A percentile compares a stretch with the other conserved stretches of the same genome.
Conservation (phyloP, 2,797 vertebrate species). For the Botia kubotai region DNA sequence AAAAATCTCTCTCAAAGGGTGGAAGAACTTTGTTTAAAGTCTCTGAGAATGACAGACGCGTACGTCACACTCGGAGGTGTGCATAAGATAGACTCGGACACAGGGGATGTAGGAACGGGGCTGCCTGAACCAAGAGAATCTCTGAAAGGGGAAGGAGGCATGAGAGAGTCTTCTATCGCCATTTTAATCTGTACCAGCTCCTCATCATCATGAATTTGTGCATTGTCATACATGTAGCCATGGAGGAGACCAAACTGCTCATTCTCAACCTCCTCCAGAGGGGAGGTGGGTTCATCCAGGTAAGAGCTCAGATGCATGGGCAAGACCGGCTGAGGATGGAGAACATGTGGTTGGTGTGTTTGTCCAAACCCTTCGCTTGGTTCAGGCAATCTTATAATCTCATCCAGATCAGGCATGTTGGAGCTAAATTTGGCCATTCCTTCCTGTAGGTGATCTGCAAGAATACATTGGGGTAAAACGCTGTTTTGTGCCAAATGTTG, state of each 20-base stretch:
- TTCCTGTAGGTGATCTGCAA: conserved; percentile 82
- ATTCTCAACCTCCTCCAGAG: conserved; percentile 76
- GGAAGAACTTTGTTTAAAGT: conserved; percentile 95
- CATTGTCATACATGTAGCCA: conserved; percentile 88
- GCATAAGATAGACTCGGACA: conserved; percentile 93
- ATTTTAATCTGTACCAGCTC: conserved; percentile 80
- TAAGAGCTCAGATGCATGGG: conserved; percentile 81
- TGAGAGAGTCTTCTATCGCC: conserved; percentile 86
- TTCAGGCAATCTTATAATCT: conserved; percentile 72
- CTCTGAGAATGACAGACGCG: conserved; percentile 89
- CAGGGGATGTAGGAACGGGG: conserved; percentile 86
- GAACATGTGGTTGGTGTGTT: conserved; percentile 75
- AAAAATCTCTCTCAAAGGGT: conserved; percentile 82
- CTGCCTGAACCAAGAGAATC: conserved; percentile 85
- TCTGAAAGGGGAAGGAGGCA: conserved; percentile 93
- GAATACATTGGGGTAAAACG: conserved; percentile 71
- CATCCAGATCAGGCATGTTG: conserved; percentile 75
- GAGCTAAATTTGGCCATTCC: conserved; percentile 75
- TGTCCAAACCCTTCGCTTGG: conserved; percentile 73
- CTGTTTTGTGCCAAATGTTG: conserved; percentile 71
- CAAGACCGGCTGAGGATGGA: conserved; percentile 77
- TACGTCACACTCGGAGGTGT: conserved; percentile 86
- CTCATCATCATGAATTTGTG: conserved; percentile 82
- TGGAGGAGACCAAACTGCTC: conserved; percentile 91
- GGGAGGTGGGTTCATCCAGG: conserved; percentile 76